Evolutionary conservation across 2,113 vertebrate genomes (phyloP).

Genomic region (Tyrannus savana): DNA sequence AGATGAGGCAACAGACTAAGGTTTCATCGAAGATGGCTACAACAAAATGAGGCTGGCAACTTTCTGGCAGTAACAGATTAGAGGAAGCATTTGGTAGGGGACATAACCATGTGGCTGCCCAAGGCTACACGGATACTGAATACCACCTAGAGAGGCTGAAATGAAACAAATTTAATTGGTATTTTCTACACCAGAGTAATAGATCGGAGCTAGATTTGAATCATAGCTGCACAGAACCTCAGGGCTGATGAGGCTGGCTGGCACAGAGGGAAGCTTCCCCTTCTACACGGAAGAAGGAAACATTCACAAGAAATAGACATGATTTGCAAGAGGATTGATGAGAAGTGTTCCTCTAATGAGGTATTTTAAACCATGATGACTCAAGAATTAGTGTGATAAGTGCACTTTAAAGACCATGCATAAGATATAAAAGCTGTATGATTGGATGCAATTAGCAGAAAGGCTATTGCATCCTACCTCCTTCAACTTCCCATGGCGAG

Average conservation of each 20-base stretch:
- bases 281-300: not conserved
- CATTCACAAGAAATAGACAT: not conserved
- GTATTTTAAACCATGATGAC: not conserved
- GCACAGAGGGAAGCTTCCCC: not conserved
- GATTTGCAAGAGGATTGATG: not conserved
- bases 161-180: not conserved
- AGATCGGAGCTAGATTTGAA: not conserved
- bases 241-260: not conserved
- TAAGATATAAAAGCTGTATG: not conserved
- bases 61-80: not conserved
- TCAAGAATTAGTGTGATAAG: not conserved
- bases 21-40: not conserved
- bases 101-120: not conserved
- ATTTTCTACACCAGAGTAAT: not conserved
- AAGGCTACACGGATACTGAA: not conserved
- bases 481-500: not conserved
- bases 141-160: not conserved
- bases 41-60: not conserved
- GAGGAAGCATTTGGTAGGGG: not conserved
- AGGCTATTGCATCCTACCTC: not conserved
- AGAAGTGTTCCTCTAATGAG: not conserved
- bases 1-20: not conserved
- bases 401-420: not conserved
- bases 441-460: slow-evolving; percentile 9
- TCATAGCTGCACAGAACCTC: not conserved